Evolutionary conservation across 1,140 invertebrate genomes (phyloP).

Genomic region (Tenebrio molitor): DNA sequence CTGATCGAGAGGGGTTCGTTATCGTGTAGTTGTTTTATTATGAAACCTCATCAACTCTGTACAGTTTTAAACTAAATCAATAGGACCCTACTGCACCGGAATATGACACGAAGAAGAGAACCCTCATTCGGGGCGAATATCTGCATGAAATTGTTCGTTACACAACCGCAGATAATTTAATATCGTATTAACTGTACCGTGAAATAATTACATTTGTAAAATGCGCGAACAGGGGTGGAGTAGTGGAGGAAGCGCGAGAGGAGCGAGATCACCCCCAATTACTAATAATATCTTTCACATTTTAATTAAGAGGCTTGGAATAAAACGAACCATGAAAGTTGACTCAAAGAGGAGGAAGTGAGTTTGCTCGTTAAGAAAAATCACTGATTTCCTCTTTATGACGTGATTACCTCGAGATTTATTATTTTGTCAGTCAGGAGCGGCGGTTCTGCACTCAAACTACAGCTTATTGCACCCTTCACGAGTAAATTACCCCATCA

Average conservation of each 20-base stretch:
- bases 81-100: background rate
- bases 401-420: no score
- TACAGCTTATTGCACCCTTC: no score
- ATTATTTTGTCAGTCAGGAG: no score
- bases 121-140: background rate
- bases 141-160: conserved; percentile 8
- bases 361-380: no score
- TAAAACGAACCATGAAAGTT: no score
- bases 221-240: background rate
- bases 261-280: background rate
- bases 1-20: background rate
- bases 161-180: background rate
- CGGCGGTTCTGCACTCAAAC: no score
- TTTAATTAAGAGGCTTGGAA: no score
- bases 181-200: background rate
- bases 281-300: no score
- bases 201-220: background rate
- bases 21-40: background rate
- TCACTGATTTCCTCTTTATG: no score
- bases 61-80: conserved; percentile 1
- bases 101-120: background rate
- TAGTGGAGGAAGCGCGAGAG: background rate
- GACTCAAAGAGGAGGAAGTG: no score
- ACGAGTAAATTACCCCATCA: no score
- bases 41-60: background rate